Percentiles rank a stretch among this genome's conserved stretches.
Evolutionary conservation across 92 coral and sea anemone genomes (phyloP).

Genomic region (Nematostella vectensis): DNA sequence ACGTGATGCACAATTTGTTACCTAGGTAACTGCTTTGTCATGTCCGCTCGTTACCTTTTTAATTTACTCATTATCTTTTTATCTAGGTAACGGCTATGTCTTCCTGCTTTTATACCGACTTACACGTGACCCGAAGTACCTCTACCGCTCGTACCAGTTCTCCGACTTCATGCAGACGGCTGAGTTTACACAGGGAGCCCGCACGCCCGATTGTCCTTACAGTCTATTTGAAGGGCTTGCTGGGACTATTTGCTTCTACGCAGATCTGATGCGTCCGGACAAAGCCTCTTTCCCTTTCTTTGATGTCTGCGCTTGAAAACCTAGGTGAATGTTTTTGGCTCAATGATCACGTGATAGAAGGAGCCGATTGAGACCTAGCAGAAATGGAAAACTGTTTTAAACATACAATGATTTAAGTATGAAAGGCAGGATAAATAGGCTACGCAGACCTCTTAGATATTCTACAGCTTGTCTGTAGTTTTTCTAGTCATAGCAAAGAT

Average conservation of each 20-base stretch:
- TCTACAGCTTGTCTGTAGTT: no score
- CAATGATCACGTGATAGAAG: not conserved
- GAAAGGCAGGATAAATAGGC: no score
- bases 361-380: not conserved
- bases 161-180: slow-evolving; percentile 77
- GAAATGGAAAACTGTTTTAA: no score
- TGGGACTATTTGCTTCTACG: slow-evolving; percentile 81
- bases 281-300: slow-evolving; percentile 84
- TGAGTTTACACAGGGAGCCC: slow-evolving; percentile 70
- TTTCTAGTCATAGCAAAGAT: no score
- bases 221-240: slow-evolving; percentile 88
- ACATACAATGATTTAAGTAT: no score
- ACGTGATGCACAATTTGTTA: not conserved
- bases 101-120: slow-evolving; percentile 83
- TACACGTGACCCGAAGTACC: slow-evolving; percentile 58
- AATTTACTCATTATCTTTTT: no score
- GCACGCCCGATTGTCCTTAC: slow-evolving; percentile 88
- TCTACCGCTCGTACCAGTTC: slow-evolving; percentile 79
- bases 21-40: not conserved
- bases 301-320: slow-evolving; percentile 71
- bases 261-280: slow-evolving; percentile 62
- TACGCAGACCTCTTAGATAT: no score
- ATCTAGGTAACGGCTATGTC: slow-evolving; percentile 91
- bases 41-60: not conserved
- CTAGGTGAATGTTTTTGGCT: not conserved